These are phyloP conservation scores for Anolis carolinensis DNA, from an alignment of 2,113 vertebrate species.

Conservation along the genomic window DNA sequence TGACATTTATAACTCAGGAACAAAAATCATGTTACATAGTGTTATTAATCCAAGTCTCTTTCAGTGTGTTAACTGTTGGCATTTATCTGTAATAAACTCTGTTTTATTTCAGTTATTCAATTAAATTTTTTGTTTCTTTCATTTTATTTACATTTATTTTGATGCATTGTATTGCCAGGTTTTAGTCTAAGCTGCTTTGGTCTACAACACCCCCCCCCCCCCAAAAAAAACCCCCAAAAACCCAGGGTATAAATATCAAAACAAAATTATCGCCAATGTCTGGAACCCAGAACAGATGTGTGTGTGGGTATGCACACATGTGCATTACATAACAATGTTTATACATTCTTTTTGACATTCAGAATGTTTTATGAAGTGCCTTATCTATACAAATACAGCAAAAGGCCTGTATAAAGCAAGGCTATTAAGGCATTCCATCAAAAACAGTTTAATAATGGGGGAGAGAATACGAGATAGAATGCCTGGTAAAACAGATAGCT, in stretches of 20 bases:
- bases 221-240: too few relatives aligned
- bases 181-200: neutral
- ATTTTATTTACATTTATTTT: neutral
- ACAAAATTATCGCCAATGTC: neutral
- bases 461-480: neutral
- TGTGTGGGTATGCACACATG: too few relatives aligned
- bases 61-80: neutral
- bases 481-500: neutral
- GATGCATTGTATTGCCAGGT: neutral
- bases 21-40: too few relatives aligned
- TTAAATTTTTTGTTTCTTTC: neutral
- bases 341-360: too few relatives aligned
- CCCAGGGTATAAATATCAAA: neutral
- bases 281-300: too few relatives aligned
- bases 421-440: neutral
- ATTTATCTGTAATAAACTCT: neutral
- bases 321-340: too few relatives aligned
- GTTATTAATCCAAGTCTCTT: neutral
- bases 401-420: neutral
- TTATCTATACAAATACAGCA: neutral
- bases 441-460: neutral
- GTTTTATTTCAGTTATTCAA: neutral
- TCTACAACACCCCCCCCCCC: too few relatives aligned
- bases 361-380: neutral
- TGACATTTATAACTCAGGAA: too few relatives aligned